phyloP scores from a whole-genome alignment of 2,797 vertebrate species.

The Acestrorhynchus altus region DNA sequence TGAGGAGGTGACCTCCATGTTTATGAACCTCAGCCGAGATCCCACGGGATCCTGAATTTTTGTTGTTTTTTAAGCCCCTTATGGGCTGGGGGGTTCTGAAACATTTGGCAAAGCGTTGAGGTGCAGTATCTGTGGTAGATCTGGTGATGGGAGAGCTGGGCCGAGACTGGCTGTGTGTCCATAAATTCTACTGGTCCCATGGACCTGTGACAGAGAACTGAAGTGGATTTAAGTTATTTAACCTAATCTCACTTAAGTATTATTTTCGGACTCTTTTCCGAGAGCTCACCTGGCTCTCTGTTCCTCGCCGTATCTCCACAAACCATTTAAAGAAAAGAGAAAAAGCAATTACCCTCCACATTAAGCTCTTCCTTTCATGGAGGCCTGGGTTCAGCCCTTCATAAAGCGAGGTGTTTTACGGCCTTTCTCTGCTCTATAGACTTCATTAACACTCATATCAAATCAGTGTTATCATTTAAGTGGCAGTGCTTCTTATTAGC shows the following conservation, averaged over 20 bases:
- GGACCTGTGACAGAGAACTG: conserved; percentile 4
- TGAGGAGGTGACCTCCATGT: no score
- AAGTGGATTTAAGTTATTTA: conserved; percentile 29
- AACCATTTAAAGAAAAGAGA: conserved; percentile 43
- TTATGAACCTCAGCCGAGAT: no score
- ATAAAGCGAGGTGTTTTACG: conserved; percentile 56
- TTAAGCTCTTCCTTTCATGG: conserved; percentile 54
- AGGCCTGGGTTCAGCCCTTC: conserved; percentile 40
- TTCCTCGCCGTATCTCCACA: conserved; percentile 39
- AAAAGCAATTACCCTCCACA: conserved; percentile 55
- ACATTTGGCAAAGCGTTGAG: no score
- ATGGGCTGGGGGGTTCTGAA: no score
- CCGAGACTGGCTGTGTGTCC: not conserved
- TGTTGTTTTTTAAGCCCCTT: no score
- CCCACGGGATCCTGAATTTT: no score
- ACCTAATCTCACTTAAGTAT: conserved; percentile 34
- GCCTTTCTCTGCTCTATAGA: conserved; percentile 39
- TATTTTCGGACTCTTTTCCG: conserved; percentile 26
- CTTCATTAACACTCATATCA: conserved; percentile 55
- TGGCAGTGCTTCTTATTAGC: conserved; percentile 41
- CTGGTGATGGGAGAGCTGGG: no score
- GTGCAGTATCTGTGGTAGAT: no score
- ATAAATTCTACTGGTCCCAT: not conserved
- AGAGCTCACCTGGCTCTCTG: conserved; percentile 31
- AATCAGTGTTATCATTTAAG: conserved; percentile 58